phyloP scores from a whole-genome alignment of 2,113 vertebrate genomes.

The Empidonax traillii region DNA sequence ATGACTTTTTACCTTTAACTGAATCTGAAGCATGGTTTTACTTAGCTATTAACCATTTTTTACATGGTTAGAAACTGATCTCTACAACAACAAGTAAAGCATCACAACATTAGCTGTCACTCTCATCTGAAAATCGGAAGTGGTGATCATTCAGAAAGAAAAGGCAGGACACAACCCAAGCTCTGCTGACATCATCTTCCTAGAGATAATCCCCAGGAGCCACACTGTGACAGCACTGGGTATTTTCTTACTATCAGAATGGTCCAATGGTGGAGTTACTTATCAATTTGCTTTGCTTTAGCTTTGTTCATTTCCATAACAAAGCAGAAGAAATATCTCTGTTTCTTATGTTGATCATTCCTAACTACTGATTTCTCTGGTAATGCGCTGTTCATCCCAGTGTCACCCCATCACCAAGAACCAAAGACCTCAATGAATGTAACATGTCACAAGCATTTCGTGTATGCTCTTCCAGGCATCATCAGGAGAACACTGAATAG shows the following conservation, averaged over 20 bases:
- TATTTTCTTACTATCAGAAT: neutral
- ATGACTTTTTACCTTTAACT: neutral
- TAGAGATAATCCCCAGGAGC: neutral
- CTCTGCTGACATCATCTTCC: neutral
- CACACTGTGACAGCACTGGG: neutral
- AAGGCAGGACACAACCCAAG: neutral
- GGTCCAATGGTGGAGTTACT: neutral
- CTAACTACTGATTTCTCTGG: neutral
- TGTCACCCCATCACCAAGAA: neutral
- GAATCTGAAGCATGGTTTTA: neutral
- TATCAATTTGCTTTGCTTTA: neutral
- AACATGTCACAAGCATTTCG: rapidly evolving
- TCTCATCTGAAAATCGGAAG: neutral
- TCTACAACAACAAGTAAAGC: neutral
- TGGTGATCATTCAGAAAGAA: neutral
- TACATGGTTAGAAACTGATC: neutral
- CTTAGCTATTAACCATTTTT: neutral
- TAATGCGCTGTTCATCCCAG: neutral
- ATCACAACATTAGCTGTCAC: neutral
- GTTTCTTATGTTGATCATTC: neutral
- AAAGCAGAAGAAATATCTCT: neutral
- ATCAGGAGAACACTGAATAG: neutral
- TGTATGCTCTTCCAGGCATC: neutral
- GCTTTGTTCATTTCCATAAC: neutral
- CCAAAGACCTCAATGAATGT: rapidly evolving